Base-by-base conservation (phyloP, 2,113 vertebrate genomes). In the Myotis brandtii region DNA sequence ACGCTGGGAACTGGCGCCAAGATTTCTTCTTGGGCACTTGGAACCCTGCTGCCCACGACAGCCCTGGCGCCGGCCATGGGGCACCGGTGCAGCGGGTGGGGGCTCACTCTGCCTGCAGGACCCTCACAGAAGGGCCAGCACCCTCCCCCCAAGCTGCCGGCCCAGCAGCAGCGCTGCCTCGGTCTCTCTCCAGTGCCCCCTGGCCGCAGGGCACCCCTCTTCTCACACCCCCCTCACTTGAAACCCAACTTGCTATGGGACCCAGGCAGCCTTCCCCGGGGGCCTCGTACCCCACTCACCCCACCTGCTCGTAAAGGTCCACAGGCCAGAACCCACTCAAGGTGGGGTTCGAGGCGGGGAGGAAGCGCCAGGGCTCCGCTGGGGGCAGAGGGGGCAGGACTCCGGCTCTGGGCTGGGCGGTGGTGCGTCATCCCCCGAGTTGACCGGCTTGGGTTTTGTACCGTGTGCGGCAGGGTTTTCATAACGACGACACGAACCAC, bases 291-390 rank as follows among this genome's bases (percentile, higher is more conserved):
- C 21, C 64, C n/a, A 14, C 10, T 23, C 21, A 1, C 56, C 72
- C 30, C 5, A 0, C 20, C 13, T 8, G 13, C 59, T 18, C 0
- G 0, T 0, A 0, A 9, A 30, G 17, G 69, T 3, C n/a, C 59
- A 9, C 4, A 27, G n/a, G 0, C 3, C 0, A 5, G 21, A 27
- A 2, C n/a, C 37, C 73, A 6, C n/a, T 0, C 0, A 1, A 17
- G 25, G 6, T 2, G 27, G 21, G 27, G 72, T 3, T 30, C 2
- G 0, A 11, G 11, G 4, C 4, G 0, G 5, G 16, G 30, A 27
- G 20, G 6, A 6, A 4, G 7, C 1, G 70, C 40, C 17, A 6
- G 20, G 48, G 34, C 9, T 2, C 30, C 23, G 0, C 0, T 2
- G 34, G 0, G 2, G 6, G 25, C 9, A 10, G 9, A 9, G 13